Conservation (phyloP, 2,888 invertebrate genomes). For the Diarsia rubi region DNA sequence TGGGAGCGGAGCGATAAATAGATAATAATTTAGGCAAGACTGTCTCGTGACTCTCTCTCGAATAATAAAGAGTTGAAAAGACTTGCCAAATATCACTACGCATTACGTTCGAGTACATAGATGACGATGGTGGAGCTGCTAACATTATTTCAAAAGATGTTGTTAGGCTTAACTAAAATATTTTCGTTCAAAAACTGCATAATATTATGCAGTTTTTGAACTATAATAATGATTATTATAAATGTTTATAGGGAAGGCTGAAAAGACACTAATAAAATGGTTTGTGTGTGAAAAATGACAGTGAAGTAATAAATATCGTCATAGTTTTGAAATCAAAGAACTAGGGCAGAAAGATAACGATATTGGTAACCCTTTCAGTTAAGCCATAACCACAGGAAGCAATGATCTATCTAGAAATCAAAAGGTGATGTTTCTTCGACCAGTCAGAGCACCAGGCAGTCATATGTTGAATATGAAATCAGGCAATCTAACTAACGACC, state of each 20-base stretch:
- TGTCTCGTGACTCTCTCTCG: too few relatives aligned
- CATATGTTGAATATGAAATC: slow-evolving; percentile 22
- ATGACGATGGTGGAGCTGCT: background rate
- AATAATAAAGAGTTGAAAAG: background rate
- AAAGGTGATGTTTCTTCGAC: background rate
- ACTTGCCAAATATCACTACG: background rate
- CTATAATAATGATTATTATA: too few relatives aligned
- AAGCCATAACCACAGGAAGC: background rate
- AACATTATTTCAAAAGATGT: background rate
- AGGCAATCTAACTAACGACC: slow-evolving; percentile 12
- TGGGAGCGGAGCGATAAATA: slow-evolving; percentile 4
- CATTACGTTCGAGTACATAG: background rate
- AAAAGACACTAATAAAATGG: background rate
- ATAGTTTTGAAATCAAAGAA: background rate
- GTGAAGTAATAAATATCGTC: background rate
- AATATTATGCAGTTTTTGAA: background rate
- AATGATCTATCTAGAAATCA: background rate
- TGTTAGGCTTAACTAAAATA: background rate
- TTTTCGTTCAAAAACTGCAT: too few relatives aligned
- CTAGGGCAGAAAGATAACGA: background rate
- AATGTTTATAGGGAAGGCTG: background rate
- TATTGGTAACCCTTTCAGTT: background rate
- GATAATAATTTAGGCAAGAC: background rate
- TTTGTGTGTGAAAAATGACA: too few relatives aligned
- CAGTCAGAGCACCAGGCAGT: background rate